These are phyloP conservation scores for Tinamus guttatus DNA, from an alignment of 2,113 vertebrate genomes.

Conservation along the genomic window DNA sequence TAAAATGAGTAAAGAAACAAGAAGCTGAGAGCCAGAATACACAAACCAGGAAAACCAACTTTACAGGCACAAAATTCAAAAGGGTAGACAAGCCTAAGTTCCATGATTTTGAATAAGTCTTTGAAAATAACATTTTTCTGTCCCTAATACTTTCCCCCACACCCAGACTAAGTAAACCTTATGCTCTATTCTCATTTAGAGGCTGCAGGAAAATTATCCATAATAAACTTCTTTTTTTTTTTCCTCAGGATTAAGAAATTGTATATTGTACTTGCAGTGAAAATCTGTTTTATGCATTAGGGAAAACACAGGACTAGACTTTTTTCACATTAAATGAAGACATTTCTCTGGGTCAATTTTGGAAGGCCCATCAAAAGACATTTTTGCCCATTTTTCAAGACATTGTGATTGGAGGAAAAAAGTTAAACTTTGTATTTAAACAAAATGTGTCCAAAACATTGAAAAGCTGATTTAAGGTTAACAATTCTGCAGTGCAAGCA, in stretches of 20 bases:
- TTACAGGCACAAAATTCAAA: neutral
- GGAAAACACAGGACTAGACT: neutral
- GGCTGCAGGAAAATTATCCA: neutral
- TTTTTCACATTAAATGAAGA: slow-evolving; percentile 18
- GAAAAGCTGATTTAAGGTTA: slow-evolving; percentile 44
- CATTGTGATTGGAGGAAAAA: slow-evolving; percentile 1
- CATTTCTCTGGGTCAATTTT: slow-evolving; percentile 27
- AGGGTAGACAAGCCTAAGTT: neutral
- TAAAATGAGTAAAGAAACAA: neutral
- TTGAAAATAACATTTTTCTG: neutral
- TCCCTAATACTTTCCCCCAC: neutral
- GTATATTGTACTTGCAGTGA: neutral
- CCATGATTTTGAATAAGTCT: neutral
- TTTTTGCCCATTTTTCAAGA: slow-evolving; percentile 34
- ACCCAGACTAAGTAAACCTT: neutral
- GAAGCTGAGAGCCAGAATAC: neutral
- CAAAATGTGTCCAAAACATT: slow-evolving; percentile 7
- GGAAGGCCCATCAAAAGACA: slow-evolving; percentile 18
- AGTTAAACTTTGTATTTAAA: slow-evolving; percentile 22
- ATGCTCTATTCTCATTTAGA: neutral
- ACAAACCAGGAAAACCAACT: slow-evolving; percentile 1
- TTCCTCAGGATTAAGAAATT: slow-evolving; percentile 12
- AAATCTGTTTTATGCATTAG: slow-evolving; percentile 48
- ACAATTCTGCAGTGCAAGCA: neutral
- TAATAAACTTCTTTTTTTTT: neutral